phyloP scores from a whole-genome alignment of 2,888 invertebrate genomes.

The Clusia tigrina region DNA sequence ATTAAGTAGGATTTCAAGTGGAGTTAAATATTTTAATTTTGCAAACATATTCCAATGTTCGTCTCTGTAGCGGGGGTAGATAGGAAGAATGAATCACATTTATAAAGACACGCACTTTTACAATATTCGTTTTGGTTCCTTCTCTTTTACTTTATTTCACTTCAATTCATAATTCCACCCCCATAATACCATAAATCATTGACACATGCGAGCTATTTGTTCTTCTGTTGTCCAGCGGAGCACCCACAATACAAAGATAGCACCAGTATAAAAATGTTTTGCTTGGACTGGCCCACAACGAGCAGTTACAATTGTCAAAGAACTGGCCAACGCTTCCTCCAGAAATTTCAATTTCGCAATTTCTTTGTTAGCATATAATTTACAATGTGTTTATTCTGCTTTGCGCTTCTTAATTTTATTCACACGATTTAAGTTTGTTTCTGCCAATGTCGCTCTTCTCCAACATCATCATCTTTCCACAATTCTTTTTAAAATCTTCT shows the following conservation, averaged over 20 bases:
- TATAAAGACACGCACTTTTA: neutral
- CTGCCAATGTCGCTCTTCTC: neutral
- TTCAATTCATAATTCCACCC: constrained; percentile 13
- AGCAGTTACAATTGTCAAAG: too few relatives aligned
- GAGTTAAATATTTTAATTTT: neutral
- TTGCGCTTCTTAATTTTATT: neutral
- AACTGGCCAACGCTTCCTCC: too few relatives aligned
- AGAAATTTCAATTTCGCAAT: neutral
- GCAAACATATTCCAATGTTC: neutral
- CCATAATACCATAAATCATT: too few relatives aligned
- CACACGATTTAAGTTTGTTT: neutral
- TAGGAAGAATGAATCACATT: neutral
- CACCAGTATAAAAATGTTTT: neutral
- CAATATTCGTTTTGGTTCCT: neutral
- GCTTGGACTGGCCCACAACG: neutral
- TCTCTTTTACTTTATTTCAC: neutral
- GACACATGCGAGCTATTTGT: too few relatives aligned
- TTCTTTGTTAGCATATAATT: neutral
- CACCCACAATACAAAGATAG: neutral
- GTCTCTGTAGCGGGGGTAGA: neutral
- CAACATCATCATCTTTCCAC: constrained; percentile 8
- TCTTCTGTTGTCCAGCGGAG: neutral
- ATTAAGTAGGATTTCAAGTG: neutral
- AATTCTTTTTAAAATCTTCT: constrained; percentile 24
- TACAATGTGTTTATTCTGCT: neutral